Evolutionary conservation across 2,888 invertebrate genomes (phyloP), one percentile per base, ranked within the genome.

Genomic region (Cephus pulcher): DNA sequence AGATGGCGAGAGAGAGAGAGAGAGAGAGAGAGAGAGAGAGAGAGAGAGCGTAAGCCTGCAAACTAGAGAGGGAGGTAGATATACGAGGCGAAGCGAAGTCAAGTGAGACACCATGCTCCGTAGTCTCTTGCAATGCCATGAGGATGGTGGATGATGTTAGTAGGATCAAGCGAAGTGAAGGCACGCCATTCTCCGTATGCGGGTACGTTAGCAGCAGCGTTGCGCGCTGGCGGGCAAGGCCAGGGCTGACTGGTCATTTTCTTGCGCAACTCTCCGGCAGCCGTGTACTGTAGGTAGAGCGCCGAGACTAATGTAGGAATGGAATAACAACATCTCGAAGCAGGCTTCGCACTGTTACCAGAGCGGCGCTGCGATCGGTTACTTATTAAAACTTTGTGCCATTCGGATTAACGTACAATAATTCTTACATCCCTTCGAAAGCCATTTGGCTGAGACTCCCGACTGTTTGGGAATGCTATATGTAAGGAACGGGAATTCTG

Each of bases 181-280:
- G 71, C 71, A 71, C 71, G 71, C 32, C 71, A 71, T 71, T 71
- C 71, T 71, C 71, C 34, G 32, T 15, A 56, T 34, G 71, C 71
- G 71, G 71, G 71, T 71, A 71, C 32, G 71, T 71, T 33, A n/a
- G n/a, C n/a, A 56, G 56, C 56, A 74, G 74, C 79, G 80, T 80
- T 76, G 81, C 79, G 83, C 81, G 85, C 84, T 84, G 83, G 84
- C 86, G 87, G 86, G 84, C 89, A 88, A 88, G 88, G 88, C 88
- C 88, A 89, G 87, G 89, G 89, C 87, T 88, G 86, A 85, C 85
- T 85, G 79, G 84, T 84, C 83, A 84, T 88, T 88, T 87, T 87
- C 86, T 88, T 88, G 88, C 87, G 87, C 88, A 88, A 87, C 85
- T 83, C 74, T 74, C 35, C 23, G 37, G 34, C 74, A 34, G 37